phyloP scores from a whole-genome alignment of 2,888 invertebrate genomes.

The Cantharis flavilabris region DNA sequence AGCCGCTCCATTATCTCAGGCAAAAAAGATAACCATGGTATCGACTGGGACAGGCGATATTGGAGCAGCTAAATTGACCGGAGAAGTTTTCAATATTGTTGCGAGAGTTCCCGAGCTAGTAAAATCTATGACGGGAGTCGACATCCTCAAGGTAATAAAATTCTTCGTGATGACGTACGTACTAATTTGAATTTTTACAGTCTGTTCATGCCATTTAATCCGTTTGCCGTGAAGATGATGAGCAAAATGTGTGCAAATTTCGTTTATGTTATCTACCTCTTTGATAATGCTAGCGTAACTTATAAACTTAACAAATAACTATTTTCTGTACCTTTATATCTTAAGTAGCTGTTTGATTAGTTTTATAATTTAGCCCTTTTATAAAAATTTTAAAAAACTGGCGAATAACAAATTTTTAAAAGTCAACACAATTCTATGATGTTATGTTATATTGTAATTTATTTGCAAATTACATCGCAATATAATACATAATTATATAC shows the following conservation, averaged over 20 bases:
- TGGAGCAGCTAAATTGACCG: conserved; percentile 92
- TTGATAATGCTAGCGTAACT: conserved; percentile 6
- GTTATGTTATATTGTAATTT: not conserved
- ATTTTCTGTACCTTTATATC: conserved; percentile 21
- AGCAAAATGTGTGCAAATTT: conserved; percentile 5
- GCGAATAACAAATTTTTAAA: not conserved
- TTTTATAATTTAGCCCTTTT: not conserved
- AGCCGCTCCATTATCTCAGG: conserved; percentile 91
- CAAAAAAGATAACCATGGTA: conserved; percentile 96
- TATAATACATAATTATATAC: conserved; percentile 7
- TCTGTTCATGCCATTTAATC: conserved; percentile 35
- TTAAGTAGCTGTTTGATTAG: not conserved
- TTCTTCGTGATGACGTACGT: not conserved
- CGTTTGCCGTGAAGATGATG: not conserved
- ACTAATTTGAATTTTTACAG: conserved; percentile 28
- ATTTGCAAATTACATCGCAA: conserved; percentile 13
- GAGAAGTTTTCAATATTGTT: conserved; percentile 92
- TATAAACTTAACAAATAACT: conserved; percentile 11
- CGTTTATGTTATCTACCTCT: conserved; percentile 23
- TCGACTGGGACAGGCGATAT: conserved; percentile 89
- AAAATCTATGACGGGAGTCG: conserved; percentile 90
- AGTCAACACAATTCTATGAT: not conserved
- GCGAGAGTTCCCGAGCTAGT: conserved; percentile 90
- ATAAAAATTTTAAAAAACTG: not conserved
- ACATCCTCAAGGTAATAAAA: conserved; percentile 78